Conservation (phyloP, 1,140 invertebrate species). For the Aphis craccivora region DNA sequence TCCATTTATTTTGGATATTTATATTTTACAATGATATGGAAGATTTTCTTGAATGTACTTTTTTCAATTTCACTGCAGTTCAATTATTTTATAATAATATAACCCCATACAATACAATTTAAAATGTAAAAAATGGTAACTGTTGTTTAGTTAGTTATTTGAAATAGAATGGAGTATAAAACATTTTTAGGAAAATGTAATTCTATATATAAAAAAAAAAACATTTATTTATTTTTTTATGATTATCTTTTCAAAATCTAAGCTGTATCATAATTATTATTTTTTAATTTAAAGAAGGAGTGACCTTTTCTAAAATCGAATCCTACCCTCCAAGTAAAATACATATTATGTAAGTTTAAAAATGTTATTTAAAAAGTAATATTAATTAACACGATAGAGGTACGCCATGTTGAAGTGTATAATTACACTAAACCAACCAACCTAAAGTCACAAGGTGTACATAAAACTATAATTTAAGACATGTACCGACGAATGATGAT, state of each 20-base stretch:
- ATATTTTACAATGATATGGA: not conserved
- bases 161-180: not conserved
- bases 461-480: not conserved
- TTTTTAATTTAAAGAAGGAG: not conserved
- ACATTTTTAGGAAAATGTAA: not conserved
- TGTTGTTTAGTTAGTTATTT: not conserved
- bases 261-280: not conserved
- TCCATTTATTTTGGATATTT: not conserved
- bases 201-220: not conserved
- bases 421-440: not conserved
- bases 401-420: not conserved
- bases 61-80: not conserved
- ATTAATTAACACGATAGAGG: not conserved
- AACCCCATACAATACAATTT: not conserved
- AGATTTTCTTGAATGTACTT: not conserved
- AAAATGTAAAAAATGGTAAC: not conserved
- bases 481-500: not conserved
- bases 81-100: conserved; percentile 8
- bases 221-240: not conserved
- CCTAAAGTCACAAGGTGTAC: not conserved
- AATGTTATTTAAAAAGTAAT: not conserved
- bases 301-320: not conserved
- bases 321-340: not conserved
- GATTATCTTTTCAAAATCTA: not conserved
- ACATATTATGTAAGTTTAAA: not conserved